Evolutionary conservation across 2,113 vertebrate genomes (phyloP), one percentile per base, ranked within the genome.

Genomic region (Eonycteris spelaea): DNA sequence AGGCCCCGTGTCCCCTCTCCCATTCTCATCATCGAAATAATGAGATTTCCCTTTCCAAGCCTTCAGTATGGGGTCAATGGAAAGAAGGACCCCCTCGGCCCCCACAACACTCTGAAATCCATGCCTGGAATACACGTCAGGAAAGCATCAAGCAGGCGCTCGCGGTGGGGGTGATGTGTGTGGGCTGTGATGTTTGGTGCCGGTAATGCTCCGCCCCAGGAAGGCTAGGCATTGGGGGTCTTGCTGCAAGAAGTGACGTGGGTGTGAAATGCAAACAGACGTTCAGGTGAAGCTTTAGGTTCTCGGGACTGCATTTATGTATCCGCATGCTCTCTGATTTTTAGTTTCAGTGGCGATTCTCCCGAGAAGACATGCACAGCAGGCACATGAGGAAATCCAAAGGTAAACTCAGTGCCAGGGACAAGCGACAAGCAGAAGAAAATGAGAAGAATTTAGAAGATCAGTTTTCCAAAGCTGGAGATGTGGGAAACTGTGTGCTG

Each of bases 321-420:
- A 79, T 11, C 24, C 6, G 33, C 18, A 0, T 21, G 22, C 28
- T 95, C 77, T 97, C 48, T 70, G 30, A 6, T 48, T 97, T 96
- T 95, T 65, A 99, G 99, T 99, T 99, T 77, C 98, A 98, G 86
- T 99, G 98, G 99, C 98, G 98, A 28, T 98, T 99, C 98, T 98
- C 99, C 92, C 98, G 98, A 84, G 98, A 98, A 2, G 98, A 99
- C 1, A 91, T 91, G 92, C 98, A 96, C 95, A 97, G 22, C 97
- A 98, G 97, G 89, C 98, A 98, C 93, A 67, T 11, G 53, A 98
- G 98, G 88, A 99, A 98, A 95, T 97, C 98, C 63, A 99, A 98
- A 96, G 97, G 98, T 5, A 98, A 98, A 65, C 35, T 84, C 22
- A 87, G 98, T 6, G 21, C 94, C 51, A 95, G 94, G 90, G 97